Evolutionary conservation across 1,140 invertebrate genomes (phyloP), one percentile per base, ranked within the genome.

Genomic region (Diachasmimorpha longicaudata): DNA sequence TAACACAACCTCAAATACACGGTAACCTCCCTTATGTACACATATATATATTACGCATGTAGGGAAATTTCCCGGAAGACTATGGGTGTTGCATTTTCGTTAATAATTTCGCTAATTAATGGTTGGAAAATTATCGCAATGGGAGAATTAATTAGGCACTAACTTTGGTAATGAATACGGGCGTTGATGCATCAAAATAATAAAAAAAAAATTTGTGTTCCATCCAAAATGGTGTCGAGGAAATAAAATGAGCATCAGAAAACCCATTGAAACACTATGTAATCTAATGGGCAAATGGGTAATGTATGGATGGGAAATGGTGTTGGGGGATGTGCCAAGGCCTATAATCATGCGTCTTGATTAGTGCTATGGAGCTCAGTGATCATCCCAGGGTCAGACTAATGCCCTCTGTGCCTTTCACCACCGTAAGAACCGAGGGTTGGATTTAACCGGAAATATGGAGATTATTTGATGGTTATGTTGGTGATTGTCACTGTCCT

Each of bases 331-430:
- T 79, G 83, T 82, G 82, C 79, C 80, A 81, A 83, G 86, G 85
- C 85, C 86, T 89, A 87, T 88, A 89, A 89, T 89, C 88, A 86
- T 87, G 86, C 82, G 82, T 87, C 86, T 88, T 87, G 88, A 89
- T 89, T 89, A 89, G 85, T 88, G 83, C 83, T 77, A 79, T 48
- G 21, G 82, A 80, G 84, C 86, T 87, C 85, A 87, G 86, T 88
- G 86, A 88, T 89, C 86, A 89, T 87, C 84, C 81, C 81, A 78
- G 75, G 80, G 52, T 67, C 79, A 42, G 83, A 86, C 83, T 89
- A 88, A 88, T 88, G 85, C 86, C 81, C 81, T 82, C 82, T 55
- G 52, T 67, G 67, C 23, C 72, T 69, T 68, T 52, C 63, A n/a
- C 16, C 42, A 14, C n/a, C 19, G 31, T 46, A 44, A 36, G 21